Evolutionary conservation across 2,888 invertebrate species (phyloP).

Genomic region (Aelia acuminata): DNA sequence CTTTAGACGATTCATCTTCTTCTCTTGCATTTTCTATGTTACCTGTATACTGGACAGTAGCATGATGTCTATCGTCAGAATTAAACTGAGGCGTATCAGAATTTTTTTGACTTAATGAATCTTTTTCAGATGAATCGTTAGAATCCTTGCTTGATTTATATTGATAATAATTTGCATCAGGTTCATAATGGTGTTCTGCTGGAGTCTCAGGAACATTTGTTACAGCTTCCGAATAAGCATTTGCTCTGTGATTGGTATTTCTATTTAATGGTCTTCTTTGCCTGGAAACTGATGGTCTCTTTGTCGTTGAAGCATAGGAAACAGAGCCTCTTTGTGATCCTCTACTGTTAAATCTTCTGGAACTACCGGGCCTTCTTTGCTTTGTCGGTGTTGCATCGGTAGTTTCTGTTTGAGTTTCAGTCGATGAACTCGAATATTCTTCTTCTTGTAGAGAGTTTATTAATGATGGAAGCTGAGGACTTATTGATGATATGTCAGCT

Average conservation of each 20-base stretch:
- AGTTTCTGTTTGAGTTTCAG: constrained; percentile 51
- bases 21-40: constrained; percentile 4
- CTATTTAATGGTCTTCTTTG: constrained; percentile 70
- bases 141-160: constrained; percentile 44
- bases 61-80: background rate
- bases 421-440: constrained; percentile 60
- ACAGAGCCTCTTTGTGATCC: constrained; percentile 62
- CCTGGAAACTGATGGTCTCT: constrained; percentile 69
- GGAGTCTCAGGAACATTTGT: constrained; percentile 36
- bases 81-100: background rate
- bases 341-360: constrained; percentile 61
- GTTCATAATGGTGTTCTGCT: background rate
- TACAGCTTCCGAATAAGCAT: background rate
- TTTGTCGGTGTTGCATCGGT: constrained; percentile 61
- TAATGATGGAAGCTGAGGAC: constrained; percentile 74
- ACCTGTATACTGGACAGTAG: background rate
- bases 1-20: constrained; percentile 5
- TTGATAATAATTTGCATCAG: constrained; percentile 22
- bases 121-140: background rate
- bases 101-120: background rate
- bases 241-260: constrained; percentile 63
- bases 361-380: constrained; percentile 55
- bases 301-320: constrained; percentile 68
- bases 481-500: constrained; percentile 74
- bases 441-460: constrained; percentile 76